Evolutionary conservation across 2,888 invertebrate species (phyloP).

Genomic region (Himalopsyche tibetana): DNA sequence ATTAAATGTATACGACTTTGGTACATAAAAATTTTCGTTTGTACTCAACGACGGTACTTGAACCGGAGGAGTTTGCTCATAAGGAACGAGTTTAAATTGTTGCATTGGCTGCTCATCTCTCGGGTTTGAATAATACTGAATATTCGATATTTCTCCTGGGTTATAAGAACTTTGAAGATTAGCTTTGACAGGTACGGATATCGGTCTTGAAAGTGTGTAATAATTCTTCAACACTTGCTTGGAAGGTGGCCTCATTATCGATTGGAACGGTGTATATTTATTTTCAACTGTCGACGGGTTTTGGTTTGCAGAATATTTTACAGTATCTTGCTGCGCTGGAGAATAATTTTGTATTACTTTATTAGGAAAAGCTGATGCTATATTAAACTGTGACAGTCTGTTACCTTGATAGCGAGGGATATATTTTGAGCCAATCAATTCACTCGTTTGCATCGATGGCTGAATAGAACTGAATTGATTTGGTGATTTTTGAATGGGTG

Average conservation of each 20-base stretch:
- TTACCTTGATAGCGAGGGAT: conserved; percentile 76
- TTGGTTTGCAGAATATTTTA: conserved; percentile 66
- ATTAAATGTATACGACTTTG: conserved; percentile 56
- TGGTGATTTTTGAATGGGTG: conserved; percentile 73
- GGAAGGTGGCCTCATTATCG: conserved; percentile 58
- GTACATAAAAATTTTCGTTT: conserved; percentile 61
- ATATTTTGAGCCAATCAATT: conserved; percentile 61
- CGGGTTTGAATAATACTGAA: conserved; percentile 70
- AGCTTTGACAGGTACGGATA: conserved; percentile 61
- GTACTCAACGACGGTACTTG: conserved; percentile 65
- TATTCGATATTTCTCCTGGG: conserved; percentile 69
- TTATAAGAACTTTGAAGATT: conserved; percentile 69
- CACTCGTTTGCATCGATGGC: background rate
- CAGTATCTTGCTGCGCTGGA: conserved; percentile 69
- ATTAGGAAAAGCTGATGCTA: conserved; percentile 74
- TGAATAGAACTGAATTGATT: conserved; percentile 66
- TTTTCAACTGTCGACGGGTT: conserved; percentile 40
- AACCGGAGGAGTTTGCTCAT: conserved; percentile 75
- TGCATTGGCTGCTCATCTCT: conserved; percentile 70
- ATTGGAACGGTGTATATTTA: conserved; percentile 51
- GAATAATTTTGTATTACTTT: conserved; percentile 72
- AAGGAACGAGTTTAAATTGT: conserved; percentile 75
- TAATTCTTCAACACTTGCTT: conserved; percentile 48
- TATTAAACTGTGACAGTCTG: conserved; percentile 74
- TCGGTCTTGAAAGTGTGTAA: conserved; percentile 58